phyloP scores from a whole-genome alignment of 2,797 vertebrate genomes.

The Microcaecilia unicolor region DNA sequence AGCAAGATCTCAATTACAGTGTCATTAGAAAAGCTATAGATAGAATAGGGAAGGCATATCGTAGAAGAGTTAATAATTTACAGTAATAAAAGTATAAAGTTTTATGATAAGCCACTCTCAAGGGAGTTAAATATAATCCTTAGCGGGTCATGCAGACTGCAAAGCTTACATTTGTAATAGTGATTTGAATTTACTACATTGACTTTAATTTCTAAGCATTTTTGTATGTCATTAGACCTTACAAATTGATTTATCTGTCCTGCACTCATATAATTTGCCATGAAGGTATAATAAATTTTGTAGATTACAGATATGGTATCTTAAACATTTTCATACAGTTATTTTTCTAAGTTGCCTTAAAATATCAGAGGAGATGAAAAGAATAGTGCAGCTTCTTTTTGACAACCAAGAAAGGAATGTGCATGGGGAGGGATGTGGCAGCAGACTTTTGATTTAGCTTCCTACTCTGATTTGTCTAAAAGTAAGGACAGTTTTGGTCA shows the following conservation, averaged over 20 bases:
- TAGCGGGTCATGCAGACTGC: conserved; percentile 67
- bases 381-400: conserved; percentile 9
- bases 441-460: neutral
- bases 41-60: conserved; percentile 64
- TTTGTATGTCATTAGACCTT: conserved; percentile 70
- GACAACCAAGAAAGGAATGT: accelerated
- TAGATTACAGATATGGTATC: conserved; percentile 64
- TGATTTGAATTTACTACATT: conserved; percentile 72
- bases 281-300: conserved; percentile 69
- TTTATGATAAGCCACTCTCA: conserved; percentile 74
- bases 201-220: conserved; percentile 70
- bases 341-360: conserved; percentile 57
- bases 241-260: conserved; percentile 72
- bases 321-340: conserved; percentile 69
- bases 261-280: conserved; percentile 61
- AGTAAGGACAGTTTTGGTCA: accelerated
- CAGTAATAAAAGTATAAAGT: conserved; percentile 74
- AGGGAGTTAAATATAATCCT: conserved; percentile 73
- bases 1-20: conserved; percentile 70
- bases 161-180: conserved; percentile 72
- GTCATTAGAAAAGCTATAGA: conserved; percentile 69
- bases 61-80: conserved; percentile 72
- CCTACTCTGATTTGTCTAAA: neutral
- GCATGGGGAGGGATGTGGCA: neutral
- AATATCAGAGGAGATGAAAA: conserved; percentile 30